Conservation (phyloP, 2,113 vertebrate species). For the Coturnix japonica region DNA sequence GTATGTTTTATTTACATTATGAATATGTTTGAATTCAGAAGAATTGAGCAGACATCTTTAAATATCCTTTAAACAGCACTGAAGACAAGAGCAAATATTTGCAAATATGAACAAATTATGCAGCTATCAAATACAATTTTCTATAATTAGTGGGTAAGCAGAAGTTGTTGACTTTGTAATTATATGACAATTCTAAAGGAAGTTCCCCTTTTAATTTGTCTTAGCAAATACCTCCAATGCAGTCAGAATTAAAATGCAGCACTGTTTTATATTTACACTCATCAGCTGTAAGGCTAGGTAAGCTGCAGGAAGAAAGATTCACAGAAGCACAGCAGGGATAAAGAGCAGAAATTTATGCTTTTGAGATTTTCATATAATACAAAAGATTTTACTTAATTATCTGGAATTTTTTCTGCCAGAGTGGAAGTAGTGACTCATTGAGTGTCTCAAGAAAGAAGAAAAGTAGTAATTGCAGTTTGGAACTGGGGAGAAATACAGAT, state of each 20-base stretch:
- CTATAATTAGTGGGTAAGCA: conserved; percentile 58
- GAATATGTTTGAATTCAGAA: conserved; percentile 34
- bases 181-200: conserved; percentile 62
- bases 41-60: conserved; percentile 16
- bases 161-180: conserved; percentile 65
- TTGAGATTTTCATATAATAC: background rate
- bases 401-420: background rate
- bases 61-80: conserved; percentile 21
- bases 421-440: background rate
- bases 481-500: background rate
- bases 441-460: background rate
- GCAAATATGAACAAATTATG: conserved; percentile 56
- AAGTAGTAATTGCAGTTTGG: background rate
- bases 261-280: background rate
- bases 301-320: background rate
- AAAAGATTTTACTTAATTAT: background rate
- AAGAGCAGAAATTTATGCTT: background rate
- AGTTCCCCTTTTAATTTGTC: conserved; percentile 47
- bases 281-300: fast-evolving
- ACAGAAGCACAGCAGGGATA: background rate
- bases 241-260: conserved; percentile 23
- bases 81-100: conserved; percentile 54
- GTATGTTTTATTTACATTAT: conserved; percentile 23
- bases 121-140: conserved; percentile 64
- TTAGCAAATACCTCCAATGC: conserved; percentile 3